phyloP scores from a whole-genome alignment of 2,797 vertebrate species.

The Artibeus jamaicensis region DNA sequence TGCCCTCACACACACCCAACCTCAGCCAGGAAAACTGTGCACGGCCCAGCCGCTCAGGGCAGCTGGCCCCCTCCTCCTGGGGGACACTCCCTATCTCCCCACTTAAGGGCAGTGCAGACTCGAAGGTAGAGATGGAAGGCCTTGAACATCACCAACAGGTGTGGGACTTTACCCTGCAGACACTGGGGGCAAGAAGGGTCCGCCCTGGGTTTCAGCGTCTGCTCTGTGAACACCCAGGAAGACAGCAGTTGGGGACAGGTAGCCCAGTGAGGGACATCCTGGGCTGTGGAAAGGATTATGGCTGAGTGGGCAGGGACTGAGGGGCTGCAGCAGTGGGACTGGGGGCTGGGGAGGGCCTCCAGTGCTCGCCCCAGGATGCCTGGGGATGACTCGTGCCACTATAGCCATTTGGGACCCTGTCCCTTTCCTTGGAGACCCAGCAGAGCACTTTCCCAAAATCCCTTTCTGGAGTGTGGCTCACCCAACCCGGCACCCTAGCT shows the following conservation, averaged over 20 bases:
- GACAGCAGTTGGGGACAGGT: not conserved
- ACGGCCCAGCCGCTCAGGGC: not conserved
- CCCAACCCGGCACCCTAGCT: not conserved
- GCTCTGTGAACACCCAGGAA: not conserved
- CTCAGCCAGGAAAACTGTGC: not conserved
- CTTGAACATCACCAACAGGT: not conserved
- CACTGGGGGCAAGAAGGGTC: not conserved
- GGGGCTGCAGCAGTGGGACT: not conserved
- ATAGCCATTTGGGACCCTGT: accelerated
- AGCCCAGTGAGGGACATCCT: not conserved
- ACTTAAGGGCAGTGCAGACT: not conserved
- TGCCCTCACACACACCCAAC: not conserved
- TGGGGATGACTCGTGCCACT: accelerated
- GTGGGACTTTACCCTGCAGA: not conserved
- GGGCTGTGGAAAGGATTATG: not conserved
- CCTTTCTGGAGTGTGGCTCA: not conserved
- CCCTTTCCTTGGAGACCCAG: not conserved
- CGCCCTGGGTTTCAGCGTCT: not conserved
- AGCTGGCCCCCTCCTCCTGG: not conserved
- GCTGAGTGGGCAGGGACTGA: not conserved
- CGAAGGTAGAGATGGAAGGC: not conserved
- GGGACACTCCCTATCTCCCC: not conserved
- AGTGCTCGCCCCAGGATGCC: not conserved
- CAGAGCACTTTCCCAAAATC: not conserved
- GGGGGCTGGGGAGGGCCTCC: not conserved